A percentile compares a stretch with the other conserved stretches of the same genome.
phyloP scores from a whole-genome alignment of 2,797 vertebrate genomes.

The Apogon hyalosoma region DNA sequence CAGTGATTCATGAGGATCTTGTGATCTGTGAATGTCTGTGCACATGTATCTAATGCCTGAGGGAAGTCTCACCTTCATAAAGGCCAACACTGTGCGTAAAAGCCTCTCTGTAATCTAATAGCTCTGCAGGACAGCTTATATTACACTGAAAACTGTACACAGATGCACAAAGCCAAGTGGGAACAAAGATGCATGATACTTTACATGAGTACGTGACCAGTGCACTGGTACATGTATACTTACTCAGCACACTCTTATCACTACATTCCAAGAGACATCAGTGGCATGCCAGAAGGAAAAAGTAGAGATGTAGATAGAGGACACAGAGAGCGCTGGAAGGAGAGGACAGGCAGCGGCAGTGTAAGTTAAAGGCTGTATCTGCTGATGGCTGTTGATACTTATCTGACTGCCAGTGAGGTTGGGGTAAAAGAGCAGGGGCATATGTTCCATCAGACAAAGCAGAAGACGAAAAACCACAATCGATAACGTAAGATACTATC shows the following conservation, averaged over 20 bases:
- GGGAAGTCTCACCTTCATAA: constrained; percentile 39
- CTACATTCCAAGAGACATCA: constrained; percentile 52
- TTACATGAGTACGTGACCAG: constrained; percentile 30
- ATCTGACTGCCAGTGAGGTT: constrained; percentile 49
- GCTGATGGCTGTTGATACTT: constrained; percentile 71
- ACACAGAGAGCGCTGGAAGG: constrained; percentile 20
- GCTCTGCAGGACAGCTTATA: constrained; percentile 24
- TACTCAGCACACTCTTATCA: constrained; percentile 59
- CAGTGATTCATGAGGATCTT: constrained; percentile 28
- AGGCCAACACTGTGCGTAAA: constrained; percentile 56
- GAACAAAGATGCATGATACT: constrained; percentile 20
- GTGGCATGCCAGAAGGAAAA: constrained; percentile 39
- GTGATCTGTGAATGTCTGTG: constrained; percentile 30
- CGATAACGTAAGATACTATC: constrained; percentile 62
- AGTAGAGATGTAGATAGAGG: constrained; percentile 40
- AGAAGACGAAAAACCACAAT: constrained; percentile 38
- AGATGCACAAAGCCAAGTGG: constrained; percentile 9
- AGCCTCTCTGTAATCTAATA: constrained; percentile 43
- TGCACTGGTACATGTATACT: constrained; percentile 12
- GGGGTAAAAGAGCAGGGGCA: constrained; percentile 29
- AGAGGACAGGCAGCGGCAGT: constrained; percentile 2
- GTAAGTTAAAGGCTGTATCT: constrained; percentile 53
- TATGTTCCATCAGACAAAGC: constrained; percentile 49
- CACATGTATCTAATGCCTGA: constrained; percentile 2
- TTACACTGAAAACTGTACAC: constrained; percentile 19